A percentile compares a stretch with the other conserved stretches of the same genome.
Conservation (phyloP, 2,797 vertebrate genomes). For the Anisognathus igniventris region DNA sequence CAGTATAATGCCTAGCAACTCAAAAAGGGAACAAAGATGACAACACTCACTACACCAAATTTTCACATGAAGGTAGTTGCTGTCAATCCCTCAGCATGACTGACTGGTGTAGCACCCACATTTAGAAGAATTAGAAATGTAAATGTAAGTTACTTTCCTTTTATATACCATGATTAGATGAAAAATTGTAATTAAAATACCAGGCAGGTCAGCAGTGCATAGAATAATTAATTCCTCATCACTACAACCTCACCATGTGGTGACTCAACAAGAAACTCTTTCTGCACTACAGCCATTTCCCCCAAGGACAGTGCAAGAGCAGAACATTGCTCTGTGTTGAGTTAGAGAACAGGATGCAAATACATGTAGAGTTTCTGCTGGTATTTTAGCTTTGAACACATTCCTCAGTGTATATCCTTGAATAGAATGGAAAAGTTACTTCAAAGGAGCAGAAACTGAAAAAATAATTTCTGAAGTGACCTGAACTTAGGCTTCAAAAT, state of each 20-base stretch:
- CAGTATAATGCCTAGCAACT: background rate
- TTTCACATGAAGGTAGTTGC: background rate
- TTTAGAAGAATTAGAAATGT: background rate
- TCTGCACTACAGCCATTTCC: background rate
- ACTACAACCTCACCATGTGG: background rate
- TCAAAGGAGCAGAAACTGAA: background rate
- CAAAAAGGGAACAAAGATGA: background rate
- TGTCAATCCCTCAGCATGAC: background rate
- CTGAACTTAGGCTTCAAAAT: background rate
- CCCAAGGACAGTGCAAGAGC: background rate
- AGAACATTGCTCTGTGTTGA: background rate
- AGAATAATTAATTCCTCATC: background rate
- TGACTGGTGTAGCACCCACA: background rate
- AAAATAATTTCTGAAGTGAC: background rate
- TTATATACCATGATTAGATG: background rate
- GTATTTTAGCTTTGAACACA: background rate
- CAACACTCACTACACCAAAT: background rate
- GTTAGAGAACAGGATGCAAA: background rate
- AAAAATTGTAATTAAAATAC: background rate
- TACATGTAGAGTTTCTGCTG: background rate
- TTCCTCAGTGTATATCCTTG: background rate
- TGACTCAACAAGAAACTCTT: background rate
- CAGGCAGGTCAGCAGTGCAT: background rate
- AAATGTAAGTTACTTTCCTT: background rate
- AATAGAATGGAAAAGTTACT: background rate